Evolutionary conservation across 2,888 invertebrate genomes (phyloP), one percentile per base, ranked within the genome.

Genomic region (Dasypogon diadema): DNA sequence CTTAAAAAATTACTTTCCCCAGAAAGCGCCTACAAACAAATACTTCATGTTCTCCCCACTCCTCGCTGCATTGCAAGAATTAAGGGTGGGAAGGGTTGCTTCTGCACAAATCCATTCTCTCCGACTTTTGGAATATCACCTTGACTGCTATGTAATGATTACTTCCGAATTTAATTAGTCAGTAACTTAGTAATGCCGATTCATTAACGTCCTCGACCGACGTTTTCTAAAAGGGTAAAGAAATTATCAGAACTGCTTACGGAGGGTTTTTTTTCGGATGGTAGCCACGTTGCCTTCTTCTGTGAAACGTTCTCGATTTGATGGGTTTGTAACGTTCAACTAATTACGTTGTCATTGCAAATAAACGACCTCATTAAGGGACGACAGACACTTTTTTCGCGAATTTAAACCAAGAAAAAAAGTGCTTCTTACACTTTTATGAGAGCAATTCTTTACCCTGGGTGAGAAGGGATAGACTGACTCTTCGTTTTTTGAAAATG

Each of bases 1-100:
- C 34, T 34, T 60, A 60, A 60, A 21, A 60, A 60, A 60, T 37
- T 60, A 21, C 37, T 60, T 60, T 37, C 26, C 30, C 16, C 21
- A 10, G 21, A 37, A 55, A 26, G 26, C 16, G 10, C 58, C 30
- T 16, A 58, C 24, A 58, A 58, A 58, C 14, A 30, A 10, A 30
- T 16, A 26, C 16, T 14, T 16, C 58, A 58, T 30, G 26, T 14
- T 58, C 30, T 58, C 26, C 30, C 24, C 26, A 30, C 16, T 5
- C 5, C 16, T 24, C 24, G 26, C 16, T 58, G 58, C 58, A 58
- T 58, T 58, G 30, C n/a, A 16, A 16, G 30, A 30, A 58, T 58
- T 58, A 58, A 30, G 58, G 26, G 34, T 16, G 58, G n/a, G n/a
- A n/a, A n/a, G n/a, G n/a, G n/a, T n/a, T n/a, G n/a, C n/a, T n/a